Conservation (phyloP, 2,797 vertebrate species). For the Channa striata region DNA sequence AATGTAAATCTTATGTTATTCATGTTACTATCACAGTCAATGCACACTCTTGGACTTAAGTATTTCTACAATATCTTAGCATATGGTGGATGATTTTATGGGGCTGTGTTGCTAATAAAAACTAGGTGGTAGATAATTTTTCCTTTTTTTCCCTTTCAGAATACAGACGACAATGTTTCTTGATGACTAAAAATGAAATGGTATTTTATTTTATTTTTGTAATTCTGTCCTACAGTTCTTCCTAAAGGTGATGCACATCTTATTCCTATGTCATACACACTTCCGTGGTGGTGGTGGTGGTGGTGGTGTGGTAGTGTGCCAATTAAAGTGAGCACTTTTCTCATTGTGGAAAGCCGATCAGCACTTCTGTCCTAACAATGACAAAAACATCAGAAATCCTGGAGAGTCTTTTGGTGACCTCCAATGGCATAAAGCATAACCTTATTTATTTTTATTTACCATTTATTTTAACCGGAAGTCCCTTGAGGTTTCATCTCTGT, state of each 20-base stretch:
- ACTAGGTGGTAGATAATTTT: conserved; percentile 85
- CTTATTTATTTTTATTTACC: too few relatives aligned
- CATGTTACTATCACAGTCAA: conserved; percentile 56
- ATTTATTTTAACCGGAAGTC: too few relatives aligned
- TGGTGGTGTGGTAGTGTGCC: conserved; percentile 4
- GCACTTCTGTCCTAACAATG: too few relatives aligned
- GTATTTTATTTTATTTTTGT: too few relatives aligned
- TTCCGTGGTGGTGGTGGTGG: conserved; percentile 24
- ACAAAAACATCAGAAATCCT: too few relatives aligned
- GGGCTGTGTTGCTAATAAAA: conserved; percentile 93
- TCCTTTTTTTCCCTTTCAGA: conserved; percentile 35
- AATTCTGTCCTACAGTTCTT: too few relatives aligned
- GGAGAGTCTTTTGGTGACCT: too few relatives aligned
- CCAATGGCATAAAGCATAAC: too few relatives aligned
- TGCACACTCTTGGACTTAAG: conserved; percentile 70
- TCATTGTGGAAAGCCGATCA: too few relatives aligned
- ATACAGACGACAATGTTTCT: not conserved
- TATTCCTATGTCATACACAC: not conserved
- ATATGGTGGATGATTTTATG: conserved; percentile 84
- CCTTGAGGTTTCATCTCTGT: too few relatives aligned
- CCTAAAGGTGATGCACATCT: not conserved
- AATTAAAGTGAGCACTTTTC: not conserved
- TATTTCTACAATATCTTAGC: conserved; percentile 82
- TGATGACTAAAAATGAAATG: not conserved
- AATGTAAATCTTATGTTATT: conserved; percentile 58